Percentiles rank a stretch among this genome's conserved stretches.
phyloP scores from a whole-genome alignment of 1,140 invertebrate genomes.

The Microplitis demolitor region DNA sequence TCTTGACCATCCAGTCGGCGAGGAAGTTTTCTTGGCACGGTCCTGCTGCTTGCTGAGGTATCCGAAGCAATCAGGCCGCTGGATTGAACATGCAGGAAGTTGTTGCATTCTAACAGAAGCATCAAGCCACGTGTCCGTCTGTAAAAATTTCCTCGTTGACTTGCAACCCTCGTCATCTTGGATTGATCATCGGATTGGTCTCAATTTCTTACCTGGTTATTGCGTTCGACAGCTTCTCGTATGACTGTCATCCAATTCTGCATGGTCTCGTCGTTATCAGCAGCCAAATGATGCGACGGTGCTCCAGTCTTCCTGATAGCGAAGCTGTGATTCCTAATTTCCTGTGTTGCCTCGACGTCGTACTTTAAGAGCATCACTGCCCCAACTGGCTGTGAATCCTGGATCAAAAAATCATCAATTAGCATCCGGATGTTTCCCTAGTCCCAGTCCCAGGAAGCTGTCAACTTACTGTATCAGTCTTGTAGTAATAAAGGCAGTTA shows the following conservation, averaged over 20 bases:
- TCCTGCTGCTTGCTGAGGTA: slow-evolving; percentile 77
- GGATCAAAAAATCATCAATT: slow-evolving; percentile 16
- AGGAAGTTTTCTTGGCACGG: slow-evolving; percentile 75
- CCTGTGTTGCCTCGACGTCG: slow-evolving; percentile 70
- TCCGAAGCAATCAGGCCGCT: slow-evolving; percentile 87
- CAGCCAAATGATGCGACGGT: slow-evolving; percentile 79
- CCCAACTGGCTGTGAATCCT: slow-evolving; percentile 88
- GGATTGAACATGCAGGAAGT: slow-evolving; percentile 73
- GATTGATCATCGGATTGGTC: too few relatives aligned
- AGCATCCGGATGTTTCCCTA: slow-evolving; percentile 21
- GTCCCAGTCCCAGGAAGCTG: neutral
- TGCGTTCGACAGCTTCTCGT: slow-evolving; percentile 70
- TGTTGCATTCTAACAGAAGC: slow-evolving; percentile 72
- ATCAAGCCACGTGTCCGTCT: slow-evolving; percentile 81
- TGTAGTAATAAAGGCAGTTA: slow-evolving; percentile 95
- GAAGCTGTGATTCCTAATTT: slow-evolving; percentile 69
- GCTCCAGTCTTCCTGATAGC: slow-evolving; percentile 78
- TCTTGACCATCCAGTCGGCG: slow-evolving; percentile 74
- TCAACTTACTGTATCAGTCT: slow-evolving; percentile 76
- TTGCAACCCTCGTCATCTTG: too few relatives aligned
- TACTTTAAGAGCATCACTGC: slow-evolving; percentile 87
- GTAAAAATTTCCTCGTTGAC: slow-evolving; percentile 30
- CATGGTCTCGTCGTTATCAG: slow-evolving; percentile 76
- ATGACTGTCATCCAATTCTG: slow-evolving; percentile 78
- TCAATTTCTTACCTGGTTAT: slow-evolving; percentile 62